Evolutionary conservation across 1,140 invertebrate species (phyloP).

Genomic region (Zaprionus africanus): DNA sequence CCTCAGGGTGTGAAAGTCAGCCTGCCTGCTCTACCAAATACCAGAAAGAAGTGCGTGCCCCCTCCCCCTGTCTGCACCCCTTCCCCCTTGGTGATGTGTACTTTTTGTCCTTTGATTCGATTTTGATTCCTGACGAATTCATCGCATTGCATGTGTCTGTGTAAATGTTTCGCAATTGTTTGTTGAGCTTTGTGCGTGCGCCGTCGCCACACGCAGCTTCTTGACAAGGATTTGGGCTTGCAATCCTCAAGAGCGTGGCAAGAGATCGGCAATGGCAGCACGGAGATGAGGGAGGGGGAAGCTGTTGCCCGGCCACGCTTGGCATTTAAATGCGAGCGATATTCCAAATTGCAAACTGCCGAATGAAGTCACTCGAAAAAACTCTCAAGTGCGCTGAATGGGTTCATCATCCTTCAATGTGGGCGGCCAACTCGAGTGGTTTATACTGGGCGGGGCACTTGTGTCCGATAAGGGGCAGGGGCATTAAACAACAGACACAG

Average conservation of each 20-base stretch:
- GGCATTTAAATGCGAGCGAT: conserved; percentile 67
- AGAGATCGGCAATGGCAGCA: conserved; percentile 39
- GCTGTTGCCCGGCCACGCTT: conserved; percentile 59
- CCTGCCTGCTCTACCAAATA: conserved; percentile 34
- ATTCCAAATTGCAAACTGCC: conserved; percentile 73
- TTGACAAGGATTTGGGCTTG: conserved; percentile 29
- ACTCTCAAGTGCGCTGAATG: conserved; percentile 45
- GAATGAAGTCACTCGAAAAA: conserved; percentile 77
- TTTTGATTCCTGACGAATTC: conserved; percentile 80
- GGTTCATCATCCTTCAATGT: conserved; percentile 38
- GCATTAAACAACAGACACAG: background rate
- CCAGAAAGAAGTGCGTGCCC: background rate
- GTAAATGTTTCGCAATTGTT: conserved; percentile 81
- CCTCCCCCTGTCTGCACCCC: background rate
- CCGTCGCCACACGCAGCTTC: conserved; percentile 59
- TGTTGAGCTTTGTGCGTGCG: conserved; percentile 75
- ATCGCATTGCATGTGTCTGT: conserved; percentile 66
- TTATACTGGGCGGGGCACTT: conserved; percentile 14
- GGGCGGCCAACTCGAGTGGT: conserved; percentile 46
- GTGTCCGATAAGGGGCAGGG: no score
- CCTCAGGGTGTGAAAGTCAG: conserved; percentile 77
- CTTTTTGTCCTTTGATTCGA: conserved; percentile 69
- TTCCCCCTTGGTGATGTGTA: conserved; percentile 26
- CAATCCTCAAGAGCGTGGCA: background rate
- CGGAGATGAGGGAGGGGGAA: background rate